Evolutionary conservation across 2,888 invertebrate species (phyloP).

Genomic region (Agrochola lychnidis): DNA sequence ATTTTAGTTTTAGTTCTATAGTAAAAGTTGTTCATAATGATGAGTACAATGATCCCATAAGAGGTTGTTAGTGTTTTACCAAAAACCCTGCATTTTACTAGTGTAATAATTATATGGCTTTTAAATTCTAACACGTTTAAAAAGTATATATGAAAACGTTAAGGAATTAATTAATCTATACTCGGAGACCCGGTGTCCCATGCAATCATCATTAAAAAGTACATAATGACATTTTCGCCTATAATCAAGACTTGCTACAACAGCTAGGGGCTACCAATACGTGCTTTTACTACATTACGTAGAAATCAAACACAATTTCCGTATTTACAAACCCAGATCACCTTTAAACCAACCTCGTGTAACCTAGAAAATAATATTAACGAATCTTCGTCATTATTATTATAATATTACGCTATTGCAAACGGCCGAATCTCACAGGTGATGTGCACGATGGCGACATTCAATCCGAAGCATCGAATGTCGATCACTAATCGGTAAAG

Average conservation of each 20-base stretch:
- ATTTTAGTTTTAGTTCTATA: too few species aligned
- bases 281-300: not conserved
- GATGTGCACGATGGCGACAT: constrained; percentile 45
- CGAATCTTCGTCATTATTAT: not conserved
- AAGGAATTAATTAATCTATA: too few species aligned
- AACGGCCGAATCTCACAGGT: constrained; percentile 33
- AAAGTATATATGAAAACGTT: too few species aligned
- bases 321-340: constrained; percentile 15
- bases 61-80: too few species aligned
- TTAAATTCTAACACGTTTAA: too few species aligned
- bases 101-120: too few species aligned
- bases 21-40: too few species aligned
- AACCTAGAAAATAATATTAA: constrained; percentile 34
- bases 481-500: constrained; percentile 41
- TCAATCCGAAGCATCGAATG: constrained; percentile 43
- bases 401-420: constrained; percentile 4
- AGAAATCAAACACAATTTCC: not conserved
- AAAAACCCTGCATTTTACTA: too few species aligned
- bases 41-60: too few species aligned
- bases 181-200: too few species aligned
- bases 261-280: not conserved
- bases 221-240: too few species aligned
- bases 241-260: not conserved
- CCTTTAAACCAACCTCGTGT: constrained; percentile 28
- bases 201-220: not conserved